A percentile compares a stretch with the other conserved stretches of the same genome.
Evolutionary conservation across 2,113 vertebrate genomes (phyloP).

Genomic region (Callithrix jacchus): DNA sequence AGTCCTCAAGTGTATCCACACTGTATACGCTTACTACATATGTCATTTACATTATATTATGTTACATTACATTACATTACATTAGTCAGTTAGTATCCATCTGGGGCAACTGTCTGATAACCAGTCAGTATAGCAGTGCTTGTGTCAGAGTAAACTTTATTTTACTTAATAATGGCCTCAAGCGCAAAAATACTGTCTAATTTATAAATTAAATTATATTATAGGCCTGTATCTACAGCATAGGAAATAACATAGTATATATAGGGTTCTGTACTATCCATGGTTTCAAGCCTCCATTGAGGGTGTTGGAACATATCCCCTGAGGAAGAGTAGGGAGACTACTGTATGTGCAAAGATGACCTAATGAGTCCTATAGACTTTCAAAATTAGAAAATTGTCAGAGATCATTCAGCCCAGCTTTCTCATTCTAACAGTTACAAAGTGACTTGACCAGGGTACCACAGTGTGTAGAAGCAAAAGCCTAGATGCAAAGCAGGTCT

Average conservation of each 20-base stretch:
- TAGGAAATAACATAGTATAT: neutral
- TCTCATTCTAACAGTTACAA: constrained; percentile 1
- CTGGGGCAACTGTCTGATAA: neutral
- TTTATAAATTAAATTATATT: neutral
- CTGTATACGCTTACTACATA: neutral
- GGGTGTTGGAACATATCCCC: neutral
- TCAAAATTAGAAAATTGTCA: neutral
- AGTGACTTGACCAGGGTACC: neutral
- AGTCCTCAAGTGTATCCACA: neutral
- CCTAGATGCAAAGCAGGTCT: neutral
- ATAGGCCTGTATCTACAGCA: neutral
- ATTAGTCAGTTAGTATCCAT: neutral
- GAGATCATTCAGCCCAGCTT: neutral
- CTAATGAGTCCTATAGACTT: neutral
- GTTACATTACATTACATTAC: too few relatives aligned
- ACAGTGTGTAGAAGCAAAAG: neutral
- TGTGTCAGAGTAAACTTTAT: neutral
- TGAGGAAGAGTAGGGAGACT: neutral
- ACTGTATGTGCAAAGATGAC: neutral
- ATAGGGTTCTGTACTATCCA: neutral
- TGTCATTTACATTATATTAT: too few relatives aligned
- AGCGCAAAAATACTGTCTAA: neutral
- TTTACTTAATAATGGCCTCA: neutral
- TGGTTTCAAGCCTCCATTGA: neutral
- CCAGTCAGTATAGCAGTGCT: neutral